phyloP scores from a whole-genome alignment of 2,113 vertebrate species.

The Ramphastos sulfuratus region DNA sequence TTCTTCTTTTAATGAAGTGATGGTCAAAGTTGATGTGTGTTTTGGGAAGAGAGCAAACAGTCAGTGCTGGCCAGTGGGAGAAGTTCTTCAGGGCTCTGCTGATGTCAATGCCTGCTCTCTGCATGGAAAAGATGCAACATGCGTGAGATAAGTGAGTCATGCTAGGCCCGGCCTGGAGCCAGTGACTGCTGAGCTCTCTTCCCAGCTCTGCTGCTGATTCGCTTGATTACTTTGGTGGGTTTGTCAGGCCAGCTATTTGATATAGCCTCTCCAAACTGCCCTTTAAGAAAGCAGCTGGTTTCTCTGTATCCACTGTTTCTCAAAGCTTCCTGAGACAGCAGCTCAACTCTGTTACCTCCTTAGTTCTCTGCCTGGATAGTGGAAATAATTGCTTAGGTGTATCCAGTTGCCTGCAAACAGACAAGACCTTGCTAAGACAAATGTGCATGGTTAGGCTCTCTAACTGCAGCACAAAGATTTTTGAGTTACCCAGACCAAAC shows the following conservation, averaged over 20 bases:
- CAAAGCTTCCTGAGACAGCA: background rate
- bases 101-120: conserved; percentile 43
- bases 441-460: background rate
- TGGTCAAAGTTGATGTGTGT: background rate
- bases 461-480: background rate
- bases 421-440: background rate
- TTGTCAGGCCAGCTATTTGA: conserved; percentile 19
- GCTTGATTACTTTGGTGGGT: background rate
- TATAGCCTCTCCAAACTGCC: background rate
- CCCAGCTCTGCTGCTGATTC: conserved; percentile 53
- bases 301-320: background rate
- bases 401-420: background rate
- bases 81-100: background rate
- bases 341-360: background rate
- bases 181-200: background rate
- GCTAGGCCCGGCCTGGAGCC: background rate
- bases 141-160: conserved; percentile 58
- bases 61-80: background rate
- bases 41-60: background rate
- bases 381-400: background rate
- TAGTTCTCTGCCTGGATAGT: background rate
- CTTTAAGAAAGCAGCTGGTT: background rate
- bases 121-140: conserved; percentile 56
- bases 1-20: background rate
- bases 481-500: background rate